Evolutionary conservation across 2,888 invertebrate genomes (phyloP).

Genomic region (Rotaria sp.): DNA sequence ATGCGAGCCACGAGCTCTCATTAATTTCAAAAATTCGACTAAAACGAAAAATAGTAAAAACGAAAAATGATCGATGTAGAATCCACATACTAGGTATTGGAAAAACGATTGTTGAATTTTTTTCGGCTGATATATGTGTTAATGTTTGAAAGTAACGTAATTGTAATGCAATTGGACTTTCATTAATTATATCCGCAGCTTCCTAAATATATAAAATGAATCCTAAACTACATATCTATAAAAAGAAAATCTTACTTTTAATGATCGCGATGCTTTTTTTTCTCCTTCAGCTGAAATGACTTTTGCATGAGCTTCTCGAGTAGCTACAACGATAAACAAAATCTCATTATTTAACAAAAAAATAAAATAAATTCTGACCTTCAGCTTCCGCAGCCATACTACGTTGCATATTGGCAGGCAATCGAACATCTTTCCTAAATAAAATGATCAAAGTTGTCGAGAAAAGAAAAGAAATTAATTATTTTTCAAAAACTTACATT

Average conservation of each 20-base stretch:
- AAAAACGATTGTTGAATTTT: conserved; percentile 54
- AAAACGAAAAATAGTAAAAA: not conserved
- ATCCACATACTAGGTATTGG: conserved; percentile 50
- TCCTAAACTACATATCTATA: not conserved
- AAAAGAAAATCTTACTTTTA: conserved; percentile 57
- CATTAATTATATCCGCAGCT: conserved; percentile 75
- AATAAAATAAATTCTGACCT: not conserved
- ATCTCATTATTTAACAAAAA: not conserved
- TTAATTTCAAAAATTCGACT: not conserved
- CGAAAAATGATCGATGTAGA: not conserved
- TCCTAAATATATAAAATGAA: conserved; percentile 57
- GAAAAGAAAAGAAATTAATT: too few species aligned
- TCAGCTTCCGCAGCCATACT: conserved; percentile 54
- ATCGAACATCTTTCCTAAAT: conserved; percentile 46
- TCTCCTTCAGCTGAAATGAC: conserved; percentile 47
- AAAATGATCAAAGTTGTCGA: not conserved
- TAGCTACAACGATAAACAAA: conserved; percentile 42
- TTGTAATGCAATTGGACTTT: conserved; percentile 74
- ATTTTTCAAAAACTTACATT: conserved; percentile 26
- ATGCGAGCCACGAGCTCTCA: not conserved
- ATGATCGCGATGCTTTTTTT: conserved; percentile 66
- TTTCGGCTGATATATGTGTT: conserved; percentile 51
- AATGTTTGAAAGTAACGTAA: conserved; percentile 52
- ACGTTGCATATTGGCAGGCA: conserved; percentile 51
- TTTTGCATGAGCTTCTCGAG: conserved; percentile 52